Percentiles rank a stretch among this genome's conserved stretches.
phyloP scores from a whole-genome alignment of 2,797 vertebrate species.

The Eutrigla gurnardus region DNA sequence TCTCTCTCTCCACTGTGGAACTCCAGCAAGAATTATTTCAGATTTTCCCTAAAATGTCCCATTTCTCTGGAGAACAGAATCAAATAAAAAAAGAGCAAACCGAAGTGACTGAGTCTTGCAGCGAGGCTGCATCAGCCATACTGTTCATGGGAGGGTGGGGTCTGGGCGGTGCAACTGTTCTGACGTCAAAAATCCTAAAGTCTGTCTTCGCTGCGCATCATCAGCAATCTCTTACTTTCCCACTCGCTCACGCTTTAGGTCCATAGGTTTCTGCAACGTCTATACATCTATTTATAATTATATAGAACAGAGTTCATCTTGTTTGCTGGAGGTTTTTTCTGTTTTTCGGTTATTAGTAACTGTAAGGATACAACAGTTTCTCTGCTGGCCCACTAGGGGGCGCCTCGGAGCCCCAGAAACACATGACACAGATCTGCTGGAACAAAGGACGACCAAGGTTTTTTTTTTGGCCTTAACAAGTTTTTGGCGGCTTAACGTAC shows the following conservation, averaged over 20 bases:
- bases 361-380: constrained; percentile 74
- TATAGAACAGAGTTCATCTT: constrained; percentile 81
- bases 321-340: constrained; percentile 77
- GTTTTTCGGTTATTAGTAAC: constrained; percentile 75
- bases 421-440: constrained; percentile 81
- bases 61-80: constrained; percentile 68
- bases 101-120: constrained; percentile 62
- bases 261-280: constrained; percentile 81
- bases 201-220: constrained; percentile 57
- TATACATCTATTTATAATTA: constrained; percentile 85
- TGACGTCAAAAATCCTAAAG: constrained; percentile 67
- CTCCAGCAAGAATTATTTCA: constrained; percentile 66
- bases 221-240: constrained; percentile 52
- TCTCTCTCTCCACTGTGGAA: constrained; percentile 67
- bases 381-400: constrained; percentile 64
- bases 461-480: constrained; percentile 74
- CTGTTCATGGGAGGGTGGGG: constrained; percentile 54
- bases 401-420: constrained; percentile 70
- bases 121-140: constrained; percentile 54
- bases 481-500: constrained; percentile 80
- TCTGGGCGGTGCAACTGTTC: constrained; percentile 59
- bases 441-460: constrained; percentile 69
- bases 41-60: constrained; percentile 72
- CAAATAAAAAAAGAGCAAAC: constrained; percentile 57
- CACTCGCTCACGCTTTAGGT: constrained; percentile 68